A percentile compares a stretch with the other conserved stretches of the same genome.
Conservation (phyloP, 2,113 vertebrate species). For the Upupa epops region DNA sequence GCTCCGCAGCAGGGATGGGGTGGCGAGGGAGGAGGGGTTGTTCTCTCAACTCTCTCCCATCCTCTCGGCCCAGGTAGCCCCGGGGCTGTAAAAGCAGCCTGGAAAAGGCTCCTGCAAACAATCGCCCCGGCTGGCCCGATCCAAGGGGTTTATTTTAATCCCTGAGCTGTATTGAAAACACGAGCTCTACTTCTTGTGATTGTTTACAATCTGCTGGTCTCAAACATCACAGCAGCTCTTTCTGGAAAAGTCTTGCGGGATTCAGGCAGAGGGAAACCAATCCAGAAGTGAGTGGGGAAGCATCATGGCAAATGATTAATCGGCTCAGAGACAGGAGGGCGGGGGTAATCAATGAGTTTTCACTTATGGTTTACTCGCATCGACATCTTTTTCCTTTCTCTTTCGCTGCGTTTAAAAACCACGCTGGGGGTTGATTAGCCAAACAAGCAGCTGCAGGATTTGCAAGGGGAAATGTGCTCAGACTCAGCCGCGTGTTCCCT, state of each 20-base stretch:
- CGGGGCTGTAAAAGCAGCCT: not conserved
- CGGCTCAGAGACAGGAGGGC: slow-evolving; percentile 34
- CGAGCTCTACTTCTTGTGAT: slow-evolving; percentile 53
- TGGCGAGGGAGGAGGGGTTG: not conserved
- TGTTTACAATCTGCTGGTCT: slow-evolving; percentile 46
- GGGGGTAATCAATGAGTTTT: slow-evolving; percentile 56
- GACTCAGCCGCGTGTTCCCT: not conserved
- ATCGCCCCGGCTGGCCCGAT: not conserved
- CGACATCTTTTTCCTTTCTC: slow-evolving; percentile 12
- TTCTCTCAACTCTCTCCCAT: not conserved
- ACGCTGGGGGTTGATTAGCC: not conserved
- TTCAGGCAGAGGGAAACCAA: not conserved
- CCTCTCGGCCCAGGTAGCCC: slow-evolving; percentile 9
- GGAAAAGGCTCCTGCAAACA: slow-evolving; percentile 40
- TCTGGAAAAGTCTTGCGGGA: slow-evolving; percentile 34
- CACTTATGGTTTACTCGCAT: slow-evolving; percentile 26
- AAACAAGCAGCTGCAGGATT: not conserved
- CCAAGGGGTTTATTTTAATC: slow-evolving; percentile 49
- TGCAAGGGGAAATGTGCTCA: not conserved
- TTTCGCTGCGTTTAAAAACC: not conserved
- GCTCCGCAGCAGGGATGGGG: not conserved
- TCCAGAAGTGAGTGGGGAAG: slow-evolving; percentile 16
- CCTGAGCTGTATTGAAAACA: slow-evolving; percentile 43
- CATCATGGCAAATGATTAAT: slow-evolving; percentile 30
- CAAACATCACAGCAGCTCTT: slow-evolving; percentile 23